Evolutionary conservation across 2,888 invertebrate genomes (phyloP).

Genomic region (Phalera bucephala): DNA sequence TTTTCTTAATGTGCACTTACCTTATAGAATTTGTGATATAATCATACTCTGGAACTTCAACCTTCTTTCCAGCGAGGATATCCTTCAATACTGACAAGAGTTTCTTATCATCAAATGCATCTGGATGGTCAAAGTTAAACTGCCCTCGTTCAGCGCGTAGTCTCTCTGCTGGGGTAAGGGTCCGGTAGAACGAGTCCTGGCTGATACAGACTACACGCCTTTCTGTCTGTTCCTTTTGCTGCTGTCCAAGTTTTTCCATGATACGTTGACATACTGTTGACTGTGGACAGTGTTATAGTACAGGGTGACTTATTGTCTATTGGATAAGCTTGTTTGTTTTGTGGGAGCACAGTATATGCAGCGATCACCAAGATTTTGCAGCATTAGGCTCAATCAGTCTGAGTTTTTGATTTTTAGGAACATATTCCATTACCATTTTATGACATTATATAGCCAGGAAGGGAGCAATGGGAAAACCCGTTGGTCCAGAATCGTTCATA

Average conservation of each 20-base stretch:
- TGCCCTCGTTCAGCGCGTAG: constrained; percentile 93
- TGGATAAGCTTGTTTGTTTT: no score
- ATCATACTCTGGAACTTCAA: constrained; percentile 96
- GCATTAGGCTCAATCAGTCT: no score
- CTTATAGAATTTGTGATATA: constrained; percentile 93
- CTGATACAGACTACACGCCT: constrained; percentile 96
- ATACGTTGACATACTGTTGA: constrained; percentile 99
- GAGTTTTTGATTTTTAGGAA: no score
- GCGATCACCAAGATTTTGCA: no score
- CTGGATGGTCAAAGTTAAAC: constrained; percentile 99
- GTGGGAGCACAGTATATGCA: no score
- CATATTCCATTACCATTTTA: no score
- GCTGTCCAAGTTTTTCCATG: constrained; percentile 97
- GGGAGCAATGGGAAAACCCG: no score
- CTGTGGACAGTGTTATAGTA: no score
- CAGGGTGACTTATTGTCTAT: no score
- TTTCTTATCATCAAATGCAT: constrained; percentile 96
- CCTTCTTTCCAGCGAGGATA: constrained; percentile 92
- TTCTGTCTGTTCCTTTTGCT: constrained; percentile 93
- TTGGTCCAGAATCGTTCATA: no score
- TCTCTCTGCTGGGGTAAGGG: constrained; percentile 91
- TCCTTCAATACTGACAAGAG: constrained; percentile 91
- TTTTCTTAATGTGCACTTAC: no score
- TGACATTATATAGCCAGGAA: no score
- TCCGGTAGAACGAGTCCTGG: constrained; percentile 98